phyloP scores from a whole-genome alignment of 2,113 vertebrate species.

The Dromaius novaehollandiae region DNA sequence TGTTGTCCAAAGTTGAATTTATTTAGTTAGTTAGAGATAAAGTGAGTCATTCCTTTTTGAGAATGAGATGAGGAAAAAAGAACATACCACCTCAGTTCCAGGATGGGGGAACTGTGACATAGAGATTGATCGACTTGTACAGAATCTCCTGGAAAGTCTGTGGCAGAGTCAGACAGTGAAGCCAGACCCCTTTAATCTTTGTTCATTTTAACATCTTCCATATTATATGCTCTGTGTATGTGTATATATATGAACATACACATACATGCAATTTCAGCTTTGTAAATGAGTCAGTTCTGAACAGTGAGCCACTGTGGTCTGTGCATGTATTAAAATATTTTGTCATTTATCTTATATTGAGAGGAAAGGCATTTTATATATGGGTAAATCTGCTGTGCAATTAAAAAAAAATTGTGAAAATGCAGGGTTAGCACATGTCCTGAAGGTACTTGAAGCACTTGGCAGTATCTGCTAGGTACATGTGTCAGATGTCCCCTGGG shows the following conservation, averaged over 20 bases:
- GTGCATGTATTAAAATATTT: not conserved
- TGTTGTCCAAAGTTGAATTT: conserved; percentile 27
- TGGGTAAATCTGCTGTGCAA: not conserved
- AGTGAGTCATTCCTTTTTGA: not conserved
- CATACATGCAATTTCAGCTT: not conserved
- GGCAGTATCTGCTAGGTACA: not conserved
- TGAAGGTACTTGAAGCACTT: not conserved
- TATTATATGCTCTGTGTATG: not conserved
- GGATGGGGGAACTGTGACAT: fast-evolving
- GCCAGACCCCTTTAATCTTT: not conserved
- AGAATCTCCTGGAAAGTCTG: conserved; percentile 10
- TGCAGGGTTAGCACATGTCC: not conserved
- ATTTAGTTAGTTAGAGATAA: conserved; percentile 39
- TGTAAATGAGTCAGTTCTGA: not conserved
- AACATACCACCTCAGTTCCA: not conserved
- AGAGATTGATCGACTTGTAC: not conserved
- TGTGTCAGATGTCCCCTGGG: not conserved
- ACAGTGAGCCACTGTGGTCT: not conserved
- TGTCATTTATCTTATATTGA: not conserved
- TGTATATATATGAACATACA: not conserved
- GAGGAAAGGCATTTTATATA: not conserved
- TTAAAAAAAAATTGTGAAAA: not conserved
- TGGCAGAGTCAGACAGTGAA: not conserved
- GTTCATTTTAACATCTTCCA: not conserved
- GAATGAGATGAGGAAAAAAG: not conserved